A percentile compares a stretch with the other conserved stretches of the same genome.
Evolutionary conservation across 2,888 invertebrate genomes (phyloP).

Genomic region (Ypsolopha sequella): DNA sequence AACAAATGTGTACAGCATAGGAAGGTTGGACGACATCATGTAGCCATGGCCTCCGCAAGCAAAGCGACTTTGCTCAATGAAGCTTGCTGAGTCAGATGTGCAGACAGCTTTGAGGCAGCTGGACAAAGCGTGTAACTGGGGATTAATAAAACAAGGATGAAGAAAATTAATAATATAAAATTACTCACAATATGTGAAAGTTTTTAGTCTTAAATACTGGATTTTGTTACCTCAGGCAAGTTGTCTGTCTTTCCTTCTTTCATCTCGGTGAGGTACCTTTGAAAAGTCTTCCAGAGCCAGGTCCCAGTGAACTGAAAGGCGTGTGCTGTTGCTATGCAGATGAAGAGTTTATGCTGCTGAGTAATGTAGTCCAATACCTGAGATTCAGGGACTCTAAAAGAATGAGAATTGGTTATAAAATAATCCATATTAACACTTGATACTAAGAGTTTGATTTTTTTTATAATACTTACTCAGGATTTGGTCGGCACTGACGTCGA

Average conservation of each 20-base stretch:
- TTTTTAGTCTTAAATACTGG: not conserved
- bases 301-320: constrained; percentile 80
- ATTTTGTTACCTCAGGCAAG: constrained; percentile 78
- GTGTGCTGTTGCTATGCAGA: constrained; percentile 83
- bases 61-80: constrained; percentile 86
- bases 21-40: constrained; percentile 88
- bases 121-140: constrained; percentile 87
- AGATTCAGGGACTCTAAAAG: constrained; percentile 71
- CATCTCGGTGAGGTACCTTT: constrained; percentile 79
- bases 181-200: not conserved
- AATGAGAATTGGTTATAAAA: too few relatives aligned
- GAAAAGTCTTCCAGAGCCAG: constrained; percentile 85
- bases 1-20: constrained; percentile 83
- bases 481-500: constrained; percentile 86
- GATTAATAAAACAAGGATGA: constrained; percentile 14
- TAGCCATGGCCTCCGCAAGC: constrained; percentile 97
- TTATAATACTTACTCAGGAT: constrained; percentile 72
- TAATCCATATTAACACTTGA: too few relatives aligned
- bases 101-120: constrained; percentile 92
- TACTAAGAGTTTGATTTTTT: too few relatives aligned
- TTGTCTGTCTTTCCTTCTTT: constrained; percentile 82
- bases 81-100: constrained; percentile 78
- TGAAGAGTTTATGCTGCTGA: constrained; percentile 93
- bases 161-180: not conserved
- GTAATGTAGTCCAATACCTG: constrained; percentile 93